Base-by-base conservation (phyloP, 2,888 invertebrate genomes). In the Cerastis leucographa region DNA sequence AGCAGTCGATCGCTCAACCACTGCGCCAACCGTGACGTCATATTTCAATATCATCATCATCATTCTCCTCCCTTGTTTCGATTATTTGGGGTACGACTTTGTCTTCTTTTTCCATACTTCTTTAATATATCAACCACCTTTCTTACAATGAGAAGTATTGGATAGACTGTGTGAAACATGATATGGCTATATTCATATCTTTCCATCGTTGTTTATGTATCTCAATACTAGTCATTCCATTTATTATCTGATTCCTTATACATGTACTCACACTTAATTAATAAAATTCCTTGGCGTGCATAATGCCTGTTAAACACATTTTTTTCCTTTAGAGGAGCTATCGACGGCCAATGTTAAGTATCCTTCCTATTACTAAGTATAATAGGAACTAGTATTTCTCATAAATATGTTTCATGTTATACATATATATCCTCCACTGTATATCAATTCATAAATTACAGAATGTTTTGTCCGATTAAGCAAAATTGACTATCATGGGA, bases 281-380 rank as follows among this genome's bases (percentile, higher is more conserved):
- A 76, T 76, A 49, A 56, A 67, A 81, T 81, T 66, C 61, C 49
- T 67, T 35, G 12, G 4, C n/a, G n/a, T 81, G 75, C 61, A 61
- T 67, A 66, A 46, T 75, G 46, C 54, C 65, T 54, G 54, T 42
- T 70, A n/a, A 70, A 49, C 46, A 70, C 80, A 61, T 70, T n/a
- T 80, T 22, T 25, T 61, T 66, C 75, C 75, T 70, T 66, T 25
- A 54, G 35, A 80, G 69, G 66, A 70, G 25, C 46, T 69, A 46
- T 40, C 49, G 44, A 54, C 22, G n/a, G 68, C 44, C 44, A 69
- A 54, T 80, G 65, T 46, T 49, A 68, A 74, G 25, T 68, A 80
- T 65, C 54, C 44, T 17, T 65, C 54, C 44, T 17, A 66, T 66
- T 66, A 61, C 25, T 25, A 69, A 61, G 22, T 68, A 19, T 35